A percentile compares a stretch with the other conserved stretches of the same genome.
These are phyloP conservation scores for Chanos chanos DNA, from an alignment of 2,797 vertebrate genomes.

Conservation along the genomic window DNA sequence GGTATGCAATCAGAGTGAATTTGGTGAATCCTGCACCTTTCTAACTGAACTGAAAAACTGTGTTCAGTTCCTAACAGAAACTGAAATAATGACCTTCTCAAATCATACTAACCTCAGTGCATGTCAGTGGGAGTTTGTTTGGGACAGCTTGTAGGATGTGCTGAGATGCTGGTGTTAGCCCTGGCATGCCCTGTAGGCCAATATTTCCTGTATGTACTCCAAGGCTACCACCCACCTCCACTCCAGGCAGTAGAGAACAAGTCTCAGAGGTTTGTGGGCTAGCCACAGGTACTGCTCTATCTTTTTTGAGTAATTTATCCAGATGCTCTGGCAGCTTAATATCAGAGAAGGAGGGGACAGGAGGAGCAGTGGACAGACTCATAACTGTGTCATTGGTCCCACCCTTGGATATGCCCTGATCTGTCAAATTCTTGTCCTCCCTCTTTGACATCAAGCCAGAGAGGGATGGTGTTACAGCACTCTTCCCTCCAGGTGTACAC, in stretches of 20 bases:
- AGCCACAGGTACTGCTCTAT: constrained; percentile 52
- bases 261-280: constrained; percentile 34
- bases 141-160: constrained; percentile 46
- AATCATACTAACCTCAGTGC: constrained; percentile 63
- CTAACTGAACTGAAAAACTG: neutral
- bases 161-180: constrained; percentile 51
- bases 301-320: constrained; percentile 74
- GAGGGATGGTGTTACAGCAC: constrained; percentile 32
- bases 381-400: constrained; percentile 46
- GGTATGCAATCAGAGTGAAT: neutral
- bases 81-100: neutral
- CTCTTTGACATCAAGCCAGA: constrained; percentile 33
- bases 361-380: constrained; percentile 48
- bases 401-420: constrained; percentile 27
- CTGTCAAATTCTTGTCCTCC: constrained; percentile 16
- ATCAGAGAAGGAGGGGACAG: constrained; percentile 62
- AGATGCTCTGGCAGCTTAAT: constrained; percentile 70
- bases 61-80: no score
- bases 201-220: constrained; percentile 43
- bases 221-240: constrained; percentile 39
- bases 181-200: constrained; percentile 56
- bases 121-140: constrained; percentile 40
- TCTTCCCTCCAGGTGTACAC: constrained; percentile 30
- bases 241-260: constrained; percentile 23
- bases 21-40: constrained; percentile 23